phyloP scores from a whole-genome alignment of 1,140 invertebrate genomes.

The Asbolus verrucosus region DNA sequence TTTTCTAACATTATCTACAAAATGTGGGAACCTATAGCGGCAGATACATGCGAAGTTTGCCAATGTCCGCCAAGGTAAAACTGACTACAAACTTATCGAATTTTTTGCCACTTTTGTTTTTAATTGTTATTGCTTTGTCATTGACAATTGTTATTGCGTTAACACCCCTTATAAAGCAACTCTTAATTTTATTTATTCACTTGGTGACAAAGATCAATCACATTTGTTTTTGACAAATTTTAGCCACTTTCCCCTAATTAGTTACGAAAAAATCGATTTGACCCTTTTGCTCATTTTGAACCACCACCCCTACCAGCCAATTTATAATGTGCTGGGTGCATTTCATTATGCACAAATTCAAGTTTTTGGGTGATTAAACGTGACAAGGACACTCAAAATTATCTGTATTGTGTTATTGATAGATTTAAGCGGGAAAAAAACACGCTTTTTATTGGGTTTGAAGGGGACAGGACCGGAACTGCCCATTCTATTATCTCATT shows the following conservation, averaged over 20 bases:
- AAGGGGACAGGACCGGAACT: constrained; percentile 9
- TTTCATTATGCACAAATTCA: no score
- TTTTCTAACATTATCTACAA: constrained; percentile 15
- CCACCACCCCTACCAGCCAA: no score
- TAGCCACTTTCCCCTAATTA: no score
- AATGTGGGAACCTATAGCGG: constrained; percentile 54
- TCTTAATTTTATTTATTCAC: no score
- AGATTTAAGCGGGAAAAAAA: constrained; percentile 2
- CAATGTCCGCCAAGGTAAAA: constrained; percentile 51
- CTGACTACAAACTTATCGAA: not conserved
- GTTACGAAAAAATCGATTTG: not conserved
- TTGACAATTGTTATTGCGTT: not conserved
- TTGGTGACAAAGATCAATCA: no score
- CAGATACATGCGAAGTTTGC: constrained; percentile 52
- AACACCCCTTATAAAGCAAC: not conserved
- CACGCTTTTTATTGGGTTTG: constrained; percentile 4
- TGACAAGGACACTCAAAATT: constrained; percentile 50
- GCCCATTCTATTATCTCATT: constrained; percentile 9
- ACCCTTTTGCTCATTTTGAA: no score
- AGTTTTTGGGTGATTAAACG: constrained; percentile 40
- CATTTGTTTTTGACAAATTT: no score
- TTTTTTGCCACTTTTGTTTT: constrained; percentile 20
- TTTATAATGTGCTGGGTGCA: no score
- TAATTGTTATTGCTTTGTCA: constrained; percentile 3
- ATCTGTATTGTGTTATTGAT: constrained; percentile 13